phyloP scores from a whole-genome alignment of 2,113 vertebrate species.

The Pygathrix nemaeus region DNA sequence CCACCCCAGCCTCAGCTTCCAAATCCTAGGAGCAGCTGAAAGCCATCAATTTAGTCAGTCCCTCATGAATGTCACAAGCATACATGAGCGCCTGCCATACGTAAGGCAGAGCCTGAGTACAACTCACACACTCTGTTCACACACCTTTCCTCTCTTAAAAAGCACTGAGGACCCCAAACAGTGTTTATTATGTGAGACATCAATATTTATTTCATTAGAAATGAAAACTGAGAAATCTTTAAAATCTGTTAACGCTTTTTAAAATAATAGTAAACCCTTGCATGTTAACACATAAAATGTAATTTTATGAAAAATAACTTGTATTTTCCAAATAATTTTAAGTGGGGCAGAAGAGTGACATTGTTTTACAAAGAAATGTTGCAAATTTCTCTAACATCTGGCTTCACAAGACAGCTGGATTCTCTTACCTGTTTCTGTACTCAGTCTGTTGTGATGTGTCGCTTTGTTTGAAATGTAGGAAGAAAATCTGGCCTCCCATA shows the following conservation, averaged over 20 bases:
- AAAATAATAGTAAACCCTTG: neutral
- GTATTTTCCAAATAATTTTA: neutral
- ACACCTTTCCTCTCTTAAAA: neutral
- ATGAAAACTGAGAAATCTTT: neutral
- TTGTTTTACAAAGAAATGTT: neutral
- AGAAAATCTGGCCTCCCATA: neutral
- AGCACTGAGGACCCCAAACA: neutral
- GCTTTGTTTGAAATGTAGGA: neutral
- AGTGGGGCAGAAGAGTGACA: neutral
- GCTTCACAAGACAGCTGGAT: neutral
- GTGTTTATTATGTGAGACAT: neutral
- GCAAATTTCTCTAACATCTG: neutral
- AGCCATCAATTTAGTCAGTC: too few species aligned
- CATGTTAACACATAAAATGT: neutral
- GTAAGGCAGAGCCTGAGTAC: rapidly evolving
- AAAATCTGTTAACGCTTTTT: neutral
- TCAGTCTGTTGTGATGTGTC: neutral
- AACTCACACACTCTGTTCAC: neutral
- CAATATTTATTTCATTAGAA: neutral
- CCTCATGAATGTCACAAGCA: neutral
- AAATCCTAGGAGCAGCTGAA: neutral
- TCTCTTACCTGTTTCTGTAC: neutral
- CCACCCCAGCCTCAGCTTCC: neutral
- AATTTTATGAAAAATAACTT: neutral
- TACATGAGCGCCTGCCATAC: rapidly evolving